Percentiles rank a stretch among this genome's conserved stretches.
Evolutionary conservation across 2,888 invertebrate genomes (phyloP).

Genomic region (Poecilus cupreus): DNA sequence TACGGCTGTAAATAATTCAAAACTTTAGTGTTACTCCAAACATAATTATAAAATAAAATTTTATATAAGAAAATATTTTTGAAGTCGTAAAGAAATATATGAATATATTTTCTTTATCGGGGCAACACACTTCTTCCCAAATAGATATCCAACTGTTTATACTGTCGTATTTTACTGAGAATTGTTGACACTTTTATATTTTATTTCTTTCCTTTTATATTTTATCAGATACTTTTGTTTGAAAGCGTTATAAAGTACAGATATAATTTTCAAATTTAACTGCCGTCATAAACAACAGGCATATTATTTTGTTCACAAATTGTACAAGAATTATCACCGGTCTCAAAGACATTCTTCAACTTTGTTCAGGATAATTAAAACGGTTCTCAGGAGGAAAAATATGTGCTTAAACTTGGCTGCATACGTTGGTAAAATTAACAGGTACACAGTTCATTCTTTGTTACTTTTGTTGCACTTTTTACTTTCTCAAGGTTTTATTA

Average conservation of each 20-base stretch:
- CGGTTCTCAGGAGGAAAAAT: not conserved
- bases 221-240: constrained; percentile 32
- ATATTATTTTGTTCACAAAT: not conserved
- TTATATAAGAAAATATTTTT: constrained; percentile 31
- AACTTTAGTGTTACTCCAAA: not conserved
- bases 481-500: not conserved
- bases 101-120: constrained; percentile 31
- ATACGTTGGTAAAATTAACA: not conserved
- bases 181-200: constrained; percentile 35
- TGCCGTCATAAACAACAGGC: not conserved
- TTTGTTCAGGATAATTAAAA: not conserved
- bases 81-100: constrained; percentile 12
- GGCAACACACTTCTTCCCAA: not conserved
- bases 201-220: constrained; percentile 33
- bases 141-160: constrained; percentile 29
- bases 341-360: not conserved
- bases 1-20: not conserved
- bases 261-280: constrained; percentile 4
- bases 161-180: constrained; percentile 27
- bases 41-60: constrained; percentile 21
- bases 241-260: constrained; percentile 1
- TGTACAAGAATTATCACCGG: not conserved
- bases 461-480: not conserved
- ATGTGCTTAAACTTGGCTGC: not conserved
- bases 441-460: not conserved